These are phyloP conservation scores for Caenorhabditis brenneri DNA, from an alignment of 1,140 invertebrate genomes.

Conservation along the genomic window DNA sequence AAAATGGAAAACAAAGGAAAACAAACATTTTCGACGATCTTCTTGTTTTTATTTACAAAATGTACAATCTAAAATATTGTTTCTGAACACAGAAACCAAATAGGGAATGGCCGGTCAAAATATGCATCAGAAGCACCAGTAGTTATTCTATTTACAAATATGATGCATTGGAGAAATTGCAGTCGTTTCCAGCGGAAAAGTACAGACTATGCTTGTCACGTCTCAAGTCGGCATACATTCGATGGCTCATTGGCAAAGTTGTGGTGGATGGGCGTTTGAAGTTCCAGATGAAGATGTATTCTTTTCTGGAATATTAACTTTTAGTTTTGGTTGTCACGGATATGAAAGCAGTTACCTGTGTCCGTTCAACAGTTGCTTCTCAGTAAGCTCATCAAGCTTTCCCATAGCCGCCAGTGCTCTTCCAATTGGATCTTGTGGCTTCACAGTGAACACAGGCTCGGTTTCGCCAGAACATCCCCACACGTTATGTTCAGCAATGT, in stretches of 20 bases:
- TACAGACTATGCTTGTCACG: background rate
- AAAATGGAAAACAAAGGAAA: no score
- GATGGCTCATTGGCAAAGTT: background rate
- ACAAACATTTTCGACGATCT: no score
- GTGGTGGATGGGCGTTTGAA: background rate
- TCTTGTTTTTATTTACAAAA: background rate
- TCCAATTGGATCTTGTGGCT: constrained; percentile 4
- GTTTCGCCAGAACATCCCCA: background rate
- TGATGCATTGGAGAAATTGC: constrained; percentile 17
- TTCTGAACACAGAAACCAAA: background rate
- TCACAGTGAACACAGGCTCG: background rate
- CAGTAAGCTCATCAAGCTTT: constrained; percentile 11
- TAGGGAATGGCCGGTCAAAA: background rate
- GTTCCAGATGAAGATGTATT: constrained; percentile 26
- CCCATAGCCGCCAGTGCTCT: background rate
- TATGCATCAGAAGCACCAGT: background rate
- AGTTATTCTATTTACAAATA: background rate
- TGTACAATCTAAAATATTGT: background rate
- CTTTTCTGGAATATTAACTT: background rate
- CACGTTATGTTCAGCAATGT: background rate
- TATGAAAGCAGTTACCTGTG: no score
- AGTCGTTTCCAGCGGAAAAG: background rate
- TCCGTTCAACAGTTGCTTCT: background rate
- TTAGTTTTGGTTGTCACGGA: no score
- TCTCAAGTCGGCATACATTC: constrained; percentile 6